A percentile compares a stretch with the other conserved stretches of the same genome.
Evolutionary conservation across 2,113 vertebrate genomes (phyloP).

Genomic region (Oncorhynchus keta): DNA sequence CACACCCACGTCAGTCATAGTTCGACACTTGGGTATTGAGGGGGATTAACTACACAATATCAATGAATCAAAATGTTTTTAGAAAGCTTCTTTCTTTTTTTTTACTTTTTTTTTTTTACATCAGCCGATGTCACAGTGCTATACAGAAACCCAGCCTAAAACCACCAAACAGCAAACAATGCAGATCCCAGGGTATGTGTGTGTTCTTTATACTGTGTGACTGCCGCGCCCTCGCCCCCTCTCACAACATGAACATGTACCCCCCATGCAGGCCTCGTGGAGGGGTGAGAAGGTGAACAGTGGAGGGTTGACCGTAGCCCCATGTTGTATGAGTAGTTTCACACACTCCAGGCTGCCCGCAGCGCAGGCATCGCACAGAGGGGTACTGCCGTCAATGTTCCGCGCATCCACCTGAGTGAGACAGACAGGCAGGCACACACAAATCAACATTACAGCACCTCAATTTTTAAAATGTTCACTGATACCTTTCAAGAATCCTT

Average conservation of each 20-base stretch:
- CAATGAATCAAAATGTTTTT: no score
- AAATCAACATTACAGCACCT: background rate
- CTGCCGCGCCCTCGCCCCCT: background rate
- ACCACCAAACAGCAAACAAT: no score
- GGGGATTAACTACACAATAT: no score
- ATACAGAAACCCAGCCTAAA: no score
- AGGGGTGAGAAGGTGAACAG: slow-evolving; percentile 83
- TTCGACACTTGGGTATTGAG: background rate
- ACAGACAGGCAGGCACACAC: background rate
- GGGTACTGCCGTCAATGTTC: slow-evolving; percentile 89
- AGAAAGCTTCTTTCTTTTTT: no score
- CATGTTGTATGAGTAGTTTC: slow-evolving; percentile 78
- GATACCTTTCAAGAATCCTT: background rate
- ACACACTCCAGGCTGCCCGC: slow-evolving; percentile 85
- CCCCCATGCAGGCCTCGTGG: slow-evolving; percentile 91
- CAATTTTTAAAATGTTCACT: background rate
- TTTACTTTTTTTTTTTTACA: no score
- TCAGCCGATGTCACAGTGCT: no score
- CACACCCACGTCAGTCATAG: background rate
- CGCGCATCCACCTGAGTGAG: slow-evolving; percentile 83
- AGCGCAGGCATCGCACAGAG: slow-evolving; percentile 86
- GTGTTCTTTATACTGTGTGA: background rate
- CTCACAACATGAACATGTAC: slow-evolving; percentile 54
- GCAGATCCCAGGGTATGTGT: background rate
- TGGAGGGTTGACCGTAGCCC: slow-evolving; percentile 86